Conservation (phyloP, 2,113 vertebrate genomes). For the Pan troglodytes region NHGRI_mPanTro3-v2.1_pri NC_072414.2:69167001-69167500, state of each 20-base stretch:
- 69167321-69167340: background rate
- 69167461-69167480: constrained; percentile 26
- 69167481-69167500: background rate
- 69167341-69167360: background rate
- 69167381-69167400: background rate
- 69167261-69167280: background rate
- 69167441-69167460: background rate
- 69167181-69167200: background rate
- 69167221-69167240: background rate
- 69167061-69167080: constrained; percentile 41
- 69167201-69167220: background rate
- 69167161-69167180: background rate
- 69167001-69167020: background rate
- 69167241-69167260: background rate
- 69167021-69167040: background rate
- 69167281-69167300: background rate
- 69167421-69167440: background rate
- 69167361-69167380: background rate
- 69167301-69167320: background rate
- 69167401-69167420: background rate
- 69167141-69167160: background rate
- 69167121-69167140: background rate
- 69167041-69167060: background rate
- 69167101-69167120: background rate
- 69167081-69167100: background rate